Evolutionary conservation across 2,113 vertebrate species (phyloP).

Genomic region (Puffinus mauretanicus): DNA sequence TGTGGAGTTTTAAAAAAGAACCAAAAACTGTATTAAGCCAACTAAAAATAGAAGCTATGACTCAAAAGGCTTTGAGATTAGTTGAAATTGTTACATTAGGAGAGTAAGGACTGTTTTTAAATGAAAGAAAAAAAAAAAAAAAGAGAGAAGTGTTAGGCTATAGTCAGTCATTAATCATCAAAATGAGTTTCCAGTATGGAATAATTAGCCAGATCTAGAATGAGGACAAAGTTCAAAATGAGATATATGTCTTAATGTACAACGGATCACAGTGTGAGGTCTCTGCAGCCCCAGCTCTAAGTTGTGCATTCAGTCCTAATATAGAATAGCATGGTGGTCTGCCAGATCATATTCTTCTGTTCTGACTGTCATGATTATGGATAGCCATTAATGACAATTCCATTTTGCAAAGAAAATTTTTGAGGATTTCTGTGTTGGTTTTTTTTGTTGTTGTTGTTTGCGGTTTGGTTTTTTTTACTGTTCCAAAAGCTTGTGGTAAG

Average conservation of each 20-base stretch:
- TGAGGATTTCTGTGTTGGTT: background rate
- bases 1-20: background rate
- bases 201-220: background rate
- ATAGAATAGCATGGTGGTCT: background rate
- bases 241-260: background rate
- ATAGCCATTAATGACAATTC: background rate
- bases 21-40: background rate
- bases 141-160: background rate
- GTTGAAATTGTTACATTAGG: background rate
- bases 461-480: background rate
- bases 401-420: background rate
- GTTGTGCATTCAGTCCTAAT: background rate
- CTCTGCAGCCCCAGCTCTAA: background rate
- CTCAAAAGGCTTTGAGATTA: background rate
- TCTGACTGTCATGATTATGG: background rate
- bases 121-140: background rate
- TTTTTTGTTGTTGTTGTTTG: background rate
- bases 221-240: background rate
- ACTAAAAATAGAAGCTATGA: slow-evolving; percentile 12
- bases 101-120: background rate
- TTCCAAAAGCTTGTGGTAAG: background rate
- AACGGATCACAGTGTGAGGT: background rate
- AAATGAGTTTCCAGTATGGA: slow-evolving; percentile 22
- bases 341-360: background rate
- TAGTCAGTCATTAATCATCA: background rate